Evolutionary conservation across 1,140 invertebrate species (phyloP).

Genomic region (Psilanteris sp.): DNA sequence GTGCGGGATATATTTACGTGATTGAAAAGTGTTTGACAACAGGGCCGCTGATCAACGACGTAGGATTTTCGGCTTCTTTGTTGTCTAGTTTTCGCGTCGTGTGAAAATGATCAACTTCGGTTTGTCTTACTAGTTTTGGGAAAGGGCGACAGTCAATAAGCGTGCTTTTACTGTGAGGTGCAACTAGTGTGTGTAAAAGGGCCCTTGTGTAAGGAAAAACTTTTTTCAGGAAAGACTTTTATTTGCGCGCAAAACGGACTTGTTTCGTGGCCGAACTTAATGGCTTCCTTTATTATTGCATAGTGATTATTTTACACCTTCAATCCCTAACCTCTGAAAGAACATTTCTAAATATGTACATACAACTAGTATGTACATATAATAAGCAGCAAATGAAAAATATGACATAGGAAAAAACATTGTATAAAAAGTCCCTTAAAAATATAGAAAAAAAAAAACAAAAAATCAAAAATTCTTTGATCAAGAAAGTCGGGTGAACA

Average conservation of each 20-base stretch:
- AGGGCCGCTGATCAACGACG: no score
- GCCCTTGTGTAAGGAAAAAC: conserved; percentile 42
- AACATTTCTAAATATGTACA: conserved; percentile 32
- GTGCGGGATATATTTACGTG: no score
- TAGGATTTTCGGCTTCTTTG: no score
- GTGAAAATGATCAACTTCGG: not conserved
- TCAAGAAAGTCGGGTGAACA: conserved; percentile 3
- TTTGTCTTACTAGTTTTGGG: not conserved
- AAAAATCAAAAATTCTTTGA: not conserved
- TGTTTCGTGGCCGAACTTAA: conserved; percentile 22
- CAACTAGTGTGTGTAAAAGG: conserved; percentile 45
- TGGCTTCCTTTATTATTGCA: conserved; percentile 29
- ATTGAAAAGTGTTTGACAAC: no score
- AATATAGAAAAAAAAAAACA: no score
- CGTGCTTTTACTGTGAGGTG: conserved; percentile 43
- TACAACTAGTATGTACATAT: conserved; percentile 1
- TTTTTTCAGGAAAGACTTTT: conserved; percentile 33
- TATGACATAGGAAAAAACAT: not conserved
- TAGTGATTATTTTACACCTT: conserved; percentile 37
- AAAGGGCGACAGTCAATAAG: conserved; percentile 6
- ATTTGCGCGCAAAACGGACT: conserved; percentile 17
- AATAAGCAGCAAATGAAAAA: not conserved
- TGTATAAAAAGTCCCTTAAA: no score
- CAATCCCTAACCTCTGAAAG: conserved; percentile 38
- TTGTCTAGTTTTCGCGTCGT: not conserved